phyloP scores from a whole-genome alignment of 2,797 vertebrate species.

The Tolypeutes matacus region DNA sequence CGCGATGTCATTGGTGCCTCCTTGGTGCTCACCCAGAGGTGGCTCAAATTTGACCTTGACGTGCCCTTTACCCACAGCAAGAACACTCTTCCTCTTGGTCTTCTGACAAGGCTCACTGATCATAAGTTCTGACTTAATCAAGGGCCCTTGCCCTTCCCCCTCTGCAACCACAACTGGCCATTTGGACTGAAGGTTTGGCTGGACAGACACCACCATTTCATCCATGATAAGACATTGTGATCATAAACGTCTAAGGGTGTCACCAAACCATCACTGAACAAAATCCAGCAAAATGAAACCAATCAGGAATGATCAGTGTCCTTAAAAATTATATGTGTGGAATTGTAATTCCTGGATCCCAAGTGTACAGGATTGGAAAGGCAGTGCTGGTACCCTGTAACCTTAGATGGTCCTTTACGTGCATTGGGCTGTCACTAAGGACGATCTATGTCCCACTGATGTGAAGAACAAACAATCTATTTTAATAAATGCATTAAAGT shows the following conservation, averaged over 20 bases:
- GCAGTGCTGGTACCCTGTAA: not conserved
- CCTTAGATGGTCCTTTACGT: not conserved
- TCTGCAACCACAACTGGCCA: conserved; percentile 94
- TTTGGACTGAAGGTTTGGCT: conserved; percentile 88
- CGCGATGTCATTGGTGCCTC: conserved; percentile 88
- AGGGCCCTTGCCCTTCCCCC: conserved; percentile 94
- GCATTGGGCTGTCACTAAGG: not conserved
- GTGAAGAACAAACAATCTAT: not conserved
- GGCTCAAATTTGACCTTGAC: conserved; percentile 94
- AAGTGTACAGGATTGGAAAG: not conserved
- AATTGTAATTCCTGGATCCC: not conserved
- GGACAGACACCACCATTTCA: conserved; percentile 94
- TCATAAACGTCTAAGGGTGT: conserved; percentile 96
- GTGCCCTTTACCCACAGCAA: conserved; percentile 93
- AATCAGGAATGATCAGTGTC: not conserved
- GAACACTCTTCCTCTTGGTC: conserved; percentile 95
- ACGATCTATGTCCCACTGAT: not conserved
- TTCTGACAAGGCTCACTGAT: conserved; percentile 98
- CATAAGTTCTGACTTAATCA: conserved; percentile 95
- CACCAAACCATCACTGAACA: conserved; percentile 96
- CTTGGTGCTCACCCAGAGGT: conserved; percentile 85
- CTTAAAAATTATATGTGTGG: not conserved
- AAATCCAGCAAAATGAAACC: conserved; percentile 90
- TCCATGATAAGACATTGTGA: conserved; percentile 95
- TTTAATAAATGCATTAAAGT: not conserved